phyloP scores from a whole-genome alignment of 2,797 vertebrate genomes.

The Spondyliosoma cantharus region DNA sequence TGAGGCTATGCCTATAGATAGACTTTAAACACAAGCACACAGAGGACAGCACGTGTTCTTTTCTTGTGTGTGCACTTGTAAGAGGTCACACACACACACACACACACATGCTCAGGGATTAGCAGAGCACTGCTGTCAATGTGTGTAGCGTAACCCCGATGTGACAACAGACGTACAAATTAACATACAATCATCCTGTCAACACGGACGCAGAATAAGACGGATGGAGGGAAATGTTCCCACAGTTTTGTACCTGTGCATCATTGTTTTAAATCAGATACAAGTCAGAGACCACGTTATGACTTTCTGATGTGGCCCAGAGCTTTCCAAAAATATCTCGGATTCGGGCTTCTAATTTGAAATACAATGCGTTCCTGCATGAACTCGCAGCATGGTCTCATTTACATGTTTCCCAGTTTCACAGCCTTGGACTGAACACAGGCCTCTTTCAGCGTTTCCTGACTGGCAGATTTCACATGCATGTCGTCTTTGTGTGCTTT shows the following conservation, averaged over 20 bases:
- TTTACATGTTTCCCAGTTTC: constrained; percentile 28
- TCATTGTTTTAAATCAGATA: constrained; percentile 46
- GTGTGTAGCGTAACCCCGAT: constrained; percentile 51
- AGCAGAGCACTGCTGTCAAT: constrained; percentile 51
- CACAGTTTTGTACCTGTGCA: constrained; percentile 37
- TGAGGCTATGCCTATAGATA: constrained; percentile 47
- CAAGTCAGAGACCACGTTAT: constrained; percentile 44
- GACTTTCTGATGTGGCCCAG: constrained; percentile 28
- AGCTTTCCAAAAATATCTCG: constrained; percentile 22
- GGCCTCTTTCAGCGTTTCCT: constrained; percentile 30
- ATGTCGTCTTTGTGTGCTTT: constrained; percentile 37
- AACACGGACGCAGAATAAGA: constrained; percentile 56
- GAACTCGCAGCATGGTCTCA: constrained; percentile 26
- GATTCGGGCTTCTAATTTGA: constrained; percentile 18
- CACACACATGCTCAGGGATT: constrained; percentile 28
- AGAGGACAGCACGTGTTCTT: background rate
- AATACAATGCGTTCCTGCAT: constrained; percentile 46
- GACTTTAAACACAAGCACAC: constrained; percentile 38
- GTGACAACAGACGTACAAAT: constrained; percentile 67
- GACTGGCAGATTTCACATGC: constrained; percentile 38
- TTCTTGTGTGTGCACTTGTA: background rate
- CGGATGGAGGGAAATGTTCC: constrained; percentile 58
- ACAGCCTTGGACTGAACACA: constrained; percentile 31
- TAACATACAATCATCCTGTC: constrained; percentile 70
- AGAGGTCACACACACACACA: constrained; percentile 1